These are phyloP conservation scores for Leucoraja ocellata DNA, from an alignment of 2,797 vertebrate species.

Conservation along the genomic window DNA sequence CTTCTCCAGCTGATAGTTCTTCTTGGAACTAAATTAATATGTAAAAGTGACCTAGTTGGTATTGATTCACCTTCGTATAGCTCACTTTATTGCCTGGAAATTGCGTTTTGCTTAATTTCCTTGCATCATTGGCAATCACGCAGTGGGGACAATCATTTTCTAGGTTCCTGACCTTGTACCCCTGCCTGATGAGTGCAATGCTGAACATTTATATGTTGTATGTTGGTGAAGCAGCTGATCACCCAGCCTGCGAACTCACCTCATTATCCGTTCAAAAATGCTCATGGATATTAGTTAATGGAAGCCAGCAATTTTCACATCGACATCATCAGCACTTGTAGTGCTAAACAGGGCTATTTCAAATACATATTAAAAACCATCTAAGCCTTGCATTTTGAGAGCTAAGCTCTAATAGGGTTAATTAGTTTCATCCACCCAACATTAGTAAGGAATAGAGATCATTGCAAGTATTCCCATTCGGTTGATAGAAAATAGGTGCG, in stretches of 20 bases:
- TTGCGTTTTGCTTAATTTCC: slow-evolving; percentile 22
- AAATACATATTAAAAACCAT: background rate
- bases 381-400: background rate
- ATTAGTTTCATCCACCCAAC: background rate
- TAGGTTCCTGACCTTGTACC: background rate
- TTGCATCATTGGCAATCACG: background rate
- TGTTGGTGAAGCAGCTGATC: background rate
- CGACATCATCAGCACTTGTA: background rate
- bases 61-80: slow-evolving; percentile 22
- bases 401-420: background rate
- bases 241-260: background rate
- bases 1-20: background rate
- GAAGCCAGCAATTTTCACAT: background rate
- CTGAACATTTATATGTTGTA: background rate
- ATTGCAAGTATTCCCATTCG: background rate
- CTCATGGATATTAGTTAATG: background rate
- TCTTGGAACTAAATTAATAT: slow-evolving; percentile 23
- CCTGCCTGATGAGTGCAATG: background rate
- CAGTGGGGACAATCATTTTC: background rate
- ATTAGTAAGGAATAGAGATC: background rate
- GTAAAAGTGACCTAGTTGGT: slow-evolving; percentile 11
- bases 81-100: background rate
- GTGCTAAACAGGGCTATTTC: background rate
- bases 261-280: background rate
- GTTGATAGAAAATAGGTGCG: background rate